These are phyloP conservation scores for Geococcyx californianus DNA, from an alignment of 2,113 vertebrate genomes.

Conservation along the genomic window DNA sequence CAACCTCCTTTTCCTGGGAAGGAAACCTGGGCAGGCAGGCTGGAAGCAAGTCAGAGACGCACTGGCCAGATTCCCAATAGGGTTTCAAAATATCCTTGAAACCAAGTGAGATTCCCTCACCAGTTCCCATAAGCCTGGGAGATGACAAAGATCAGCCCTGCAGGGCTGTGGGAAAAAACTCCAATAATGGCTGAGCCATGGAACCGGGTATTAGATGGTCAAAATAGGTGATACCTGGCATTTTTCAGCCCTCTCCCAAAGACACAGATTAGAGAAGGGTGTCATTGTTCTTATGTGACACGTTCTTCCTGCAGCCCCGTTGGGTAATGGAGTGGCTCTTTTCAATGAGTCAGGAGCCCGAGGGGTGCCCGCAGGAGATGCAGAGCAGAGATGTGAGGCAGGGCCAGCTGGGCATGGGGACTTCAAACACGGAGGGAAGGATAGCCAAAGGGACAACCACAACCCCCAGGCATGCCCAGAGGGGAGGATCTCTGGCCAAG, in stretches of 20 bases:
- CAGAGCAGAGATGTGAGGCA: neutral
- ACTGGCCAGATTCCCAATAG: neutral
- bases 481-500: neutral
- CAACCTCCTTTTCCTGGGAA: neutral
- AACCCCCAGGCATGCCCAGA: neutral
- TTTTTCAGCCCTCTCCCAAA: neutral
- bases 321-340: neutral
- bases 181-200: neutral
- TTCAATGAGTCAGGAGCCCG: neutral
- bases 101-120: neutral
- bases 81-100: neutral
- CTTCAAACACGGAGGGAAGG: neutral
- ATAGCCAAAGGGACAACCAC: neutral
- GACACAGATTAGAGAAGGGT: neutral
- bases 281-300: neutral
- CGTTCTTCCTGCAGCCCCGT: neutral
- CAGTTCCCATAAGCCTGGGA: constrained; percentile 1
- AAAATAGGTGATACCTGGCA: neutral
- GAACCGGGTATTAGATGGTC: neutral
- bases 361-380: neutral
- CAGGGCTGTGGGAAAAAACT: neutral
- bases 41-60: neutral
- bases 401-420: neutral
- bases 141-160: neutral
- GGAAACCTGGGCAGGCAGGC: neutral